Base-by-base conservation (phyloP, 1,140 invertebrate species). In the Diabrotica undecimpunctata region DNA sequence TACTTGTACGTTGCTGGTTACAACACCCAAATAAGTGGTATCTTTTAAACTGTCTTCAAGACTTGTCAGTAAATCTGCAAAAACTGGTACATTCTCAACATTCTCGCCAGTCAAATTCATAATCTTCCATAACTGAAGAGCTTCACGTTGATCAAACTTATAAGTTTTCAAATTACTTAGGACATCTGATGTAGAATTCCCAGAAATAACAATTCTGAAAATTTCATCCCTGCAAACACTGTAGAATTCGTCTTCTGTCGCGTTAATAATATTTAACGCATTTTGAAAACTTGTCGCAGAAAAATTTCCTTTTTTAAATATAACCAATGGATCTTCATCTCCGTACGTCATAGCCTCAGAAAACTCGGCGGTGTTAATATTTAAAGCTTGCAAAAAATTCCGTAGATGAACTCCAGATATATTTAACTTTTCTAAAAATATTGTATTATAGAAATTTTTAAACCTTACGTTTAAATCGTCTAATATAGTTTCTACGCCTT, bases 261-360 rank as follows among this genome's bases (percentile, higher is more conserved):
- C 57, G 14, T 55, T 39, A 9, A 39, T 51, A 12, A 7, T 25
- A 0, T 59, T 37, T 14, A 59, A 38, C 7, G 54, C 62, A 12
- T 12, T 46, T 0, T 52, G 38, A 12, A 64, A 11, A 8, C 25
- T 37, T 46, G n/a, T 54, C 7, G n/a, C 7, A 11, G 62, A 52
- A 10, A 57, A 64, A 12, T 57, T 64, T 35, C 62, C 62, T 57
- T 64, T 64, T 64, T 64, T 64, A 35, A 64, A 64, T 51, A 38
- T 53, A 7, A 57, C 62, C n/a, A 37, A 50, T 35, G 62, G 62
- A 39, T 64, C 54, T 52, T 38, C 53, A 25, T 57, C 51, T 5
- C 54, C 54, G 35, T 58, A 64, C 3, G 54, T 51, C 62, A 64
- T 58, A 5, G 25, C 62, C n/a, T 25, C 37, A 7, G 54, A 54